Conservation (phyloP, 2,113 vertebrate species). For the Thalassoma bifasciatum region DNA sequence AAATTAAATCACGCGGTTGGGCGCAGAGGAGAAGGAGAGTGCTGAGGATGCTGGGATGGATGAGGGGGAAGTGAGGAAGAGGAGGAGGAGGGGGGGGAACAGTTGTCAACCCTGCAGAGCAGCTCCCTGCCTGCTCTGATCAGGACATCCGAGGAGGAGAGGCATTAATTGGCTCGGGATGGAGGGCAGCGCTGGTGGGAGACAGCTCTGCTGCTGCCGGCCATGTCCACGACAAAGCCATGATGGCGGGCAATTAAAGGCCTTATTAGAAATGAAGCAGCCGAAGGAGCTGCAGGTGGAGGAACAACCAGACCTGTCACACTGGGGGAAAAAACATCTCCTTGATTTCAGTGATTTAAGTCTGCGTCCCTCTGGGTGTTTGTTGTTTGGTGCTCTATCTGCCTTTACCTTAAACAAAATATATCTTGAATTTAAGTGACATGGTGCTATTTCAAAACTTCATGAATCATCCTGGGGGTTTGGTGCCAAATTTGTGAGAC, state of each 20-base stretch:
- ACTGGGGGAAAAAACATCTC: constrained; percentile 17
- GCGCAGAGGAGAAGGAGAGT: constrained; percentile 64
- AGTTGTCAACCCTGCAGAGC: constrained; percentile 54
- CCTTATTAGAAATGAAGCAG: constrained; percentile 45
- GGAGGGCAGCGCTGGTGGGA: constrained; percentile 37
- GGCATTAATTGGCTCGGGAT: constrained; percentile 77
- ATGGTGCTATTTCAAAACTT: no score
- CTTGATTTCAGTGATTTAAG: background rate
- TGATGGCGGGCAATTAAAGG: constrained; percentile 51
- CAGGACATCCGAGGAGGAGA: constrained; percentile 71
- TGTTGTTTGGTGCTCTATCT: background rate
- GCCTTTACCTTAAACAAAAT: background rate
- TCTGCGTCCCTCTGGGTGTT: background rate
- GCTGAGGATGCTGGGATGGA: constrained; percentile 63
- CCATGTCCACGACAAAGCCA: constrained; percentile 43
- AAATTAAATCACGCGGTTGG: constrained; percentile 84
- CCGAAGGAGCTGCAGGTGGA: constrained; percentile 26
- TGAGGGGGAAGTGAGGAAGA: constrained; percentile 25
- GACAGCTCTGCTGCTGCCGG: constrained; percentile 38
- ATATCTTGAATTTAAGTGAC: no score
- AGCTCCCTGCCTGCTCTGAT: constrained; percentile 65
- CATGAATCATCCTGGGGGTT: no score
- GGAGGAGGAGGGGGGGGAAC: background rate
- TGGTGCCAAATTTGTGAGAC: no score
- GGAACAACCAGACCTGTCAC: background rate